These are phyloP conservation scores for Maccullochella peelii DNA, from an alignment of 2,113 vertebrate species.

Conservation along the genomic window DNA sequence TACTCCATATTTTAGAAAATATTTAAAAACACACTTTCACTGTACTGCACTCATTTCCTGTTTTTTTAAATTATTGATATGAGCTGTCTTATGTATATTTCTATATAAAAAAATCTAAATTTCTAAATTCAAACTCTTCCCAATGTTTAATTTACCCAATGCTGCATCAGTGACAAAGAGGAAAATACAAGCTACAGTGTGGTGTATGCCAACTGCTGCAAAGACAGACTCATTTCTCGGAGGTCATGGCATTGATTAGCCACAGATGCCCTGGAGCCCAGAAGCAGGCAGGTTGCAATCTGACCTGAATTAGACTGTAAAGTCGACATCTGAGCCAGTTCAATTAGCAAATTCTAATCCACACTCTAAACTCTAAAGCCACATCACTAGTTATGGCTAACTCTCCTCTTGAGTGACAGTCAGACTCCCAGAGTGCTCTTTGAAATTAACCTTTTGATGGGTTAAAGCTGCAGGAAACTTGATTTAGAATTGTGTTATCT, in stretches of 20 bases:
- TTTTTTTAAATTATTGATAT: neutral
- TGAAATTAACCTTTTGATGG: neutral
- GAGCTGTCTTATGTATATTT: neutral
- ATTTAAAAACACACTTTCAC: constrained; percentile 1
- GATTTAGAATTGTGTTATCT: neutral
- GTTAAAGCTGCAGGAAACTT: constrained; percentile 3
- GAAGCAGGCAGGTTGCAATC: constrained; percentile 71
- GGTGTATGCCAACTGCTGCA: constrained; percentile 39
- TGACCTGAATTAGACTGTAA: constrained; percentile 74
- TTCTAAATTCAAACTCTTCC: neutral
- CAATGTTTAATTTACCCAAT: neutral
- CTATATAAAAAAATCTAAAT: neutral
- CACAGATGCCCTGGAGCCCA: constrained; percentile 68
- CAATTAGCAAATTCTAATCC: constrained; percentile 77
- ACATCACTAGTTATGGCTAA: constrained; percentile 57
- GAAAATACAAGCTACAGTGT: constrained; percentile 42
- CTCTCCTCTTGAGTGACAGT: constrained; percentile 51
- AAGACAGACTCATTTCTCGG: constrained; percentile 70
- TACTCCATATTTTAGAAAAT: constrained; percentile 2
- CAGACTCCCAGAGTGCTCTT: neutral
- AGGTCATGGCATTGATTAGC: constrained; percentile 79
- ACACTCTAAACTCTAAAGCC: constrained; percentile 62
- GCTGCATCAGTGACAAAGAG: constrained; percentile 19
- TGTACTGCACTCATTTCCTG: neutral
- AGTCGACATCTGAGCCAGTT: constrained; percentile 67